phyloP scores from a whole-genome alignment of 2,888 invertebrate genomes.

The Amitus sp. region DNA sequence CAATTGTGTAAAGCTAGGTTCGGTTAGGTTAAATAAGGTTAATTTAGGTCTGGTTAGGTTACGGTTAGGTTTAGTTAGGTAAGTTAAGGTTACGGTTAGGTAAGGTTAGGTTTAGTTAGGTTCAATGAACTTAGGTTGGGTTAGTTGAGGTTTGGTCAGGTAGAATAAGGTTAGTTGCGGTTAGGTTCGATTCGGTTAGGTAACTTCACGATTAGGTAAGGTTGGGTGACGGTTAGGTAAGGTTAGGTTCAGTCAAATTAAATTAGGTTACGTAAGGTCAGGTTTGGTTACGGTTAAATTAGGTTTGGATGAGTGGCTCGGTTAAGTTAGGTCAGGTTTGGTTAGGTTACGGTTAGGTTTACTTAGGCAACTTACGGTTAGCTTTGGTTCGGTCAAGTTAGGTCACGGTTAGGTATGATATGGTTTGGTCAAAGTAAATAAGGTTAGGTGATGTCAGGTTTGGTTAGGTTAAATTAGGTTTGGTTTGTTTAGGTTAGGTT shows the following conservation, averaged over 20 bases:
- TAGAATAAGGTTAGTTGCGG: too few species aligned
- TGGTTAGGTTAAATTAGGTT: background rate
- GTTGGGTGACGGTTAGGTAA: too few species aligned
- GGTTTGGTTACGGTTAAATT: background rate
- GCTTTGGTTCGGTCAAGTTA: background rate
- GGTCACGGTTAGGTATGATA: too few species aligned
- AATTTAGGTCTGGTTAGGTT: background rate
- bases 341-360: too few species aligned
- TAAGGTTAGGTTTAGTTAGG: background rate
- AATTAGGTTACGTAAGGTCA: background rate
- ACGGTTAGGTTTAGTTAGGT: slow-evolving; percentile 1
- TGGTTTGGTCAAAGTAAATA: background rate
- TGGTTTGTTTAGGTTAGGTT: background rate
- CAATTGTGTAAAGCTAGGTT: background rate
- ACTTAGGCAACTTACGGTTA: too few species aligned
- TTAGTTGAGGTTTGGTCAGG: too few species aligned
- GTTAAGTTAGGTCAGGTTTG: background rate
- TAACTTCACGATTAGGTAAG: background rate
- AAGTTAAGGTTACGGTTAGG: slow-evolving; percentile 1
- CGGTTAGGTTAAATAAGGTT: background rate
- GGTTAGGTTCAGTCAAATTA: background rate
- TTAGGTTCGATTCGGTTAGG: too few species aligned
- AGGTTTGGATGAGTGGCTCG: too few species aligned
- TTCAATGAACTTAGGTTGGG: too few species aligned
- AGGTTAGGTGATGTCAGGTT: background rate